Conservation (phyloP, 2,888 invertebrate species). For the Brassicogethes aeneus region DNA sequence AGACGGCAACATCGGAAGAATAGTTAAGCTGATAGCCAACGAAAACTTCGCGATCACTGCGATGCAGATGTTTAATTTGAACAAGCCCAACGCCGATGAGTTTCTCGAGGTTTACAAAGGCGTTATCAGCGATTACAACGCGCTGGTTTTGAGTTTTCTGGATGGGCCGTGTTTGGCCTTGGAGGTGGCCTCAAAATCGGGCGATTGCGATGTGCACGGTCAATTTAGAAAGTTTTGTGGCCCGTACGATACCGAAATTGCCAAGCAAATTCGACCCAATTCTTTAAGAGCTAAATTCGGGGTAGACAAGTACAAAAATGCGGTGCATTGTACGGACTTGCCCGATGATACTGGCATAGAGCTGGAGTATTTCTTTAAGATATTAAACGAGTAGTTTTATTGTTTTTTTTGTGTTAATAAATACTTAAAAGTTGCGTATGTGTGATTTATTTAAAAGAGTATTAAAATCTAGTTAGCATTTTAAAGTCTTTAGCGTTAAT, state of each 20-base stretch:
- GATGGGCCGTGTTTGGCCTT: conserved; percentile 81
- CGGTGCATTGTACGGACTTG: conserved; percentile 88
- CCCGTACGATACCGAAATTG: conserved; percentile 87
- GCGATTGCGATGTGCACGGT: conserved; percentile 48
- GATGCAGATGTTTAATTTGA: conserved; percentile 69
- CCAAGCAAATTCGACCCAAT: conserved; percentile 71
- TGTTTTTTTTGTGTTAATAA: no score
- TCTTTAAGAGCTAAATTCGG: conserved; percentile 82
- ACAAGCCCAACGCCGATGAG: conserved; percentile 77
- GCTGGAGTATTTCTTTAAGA: conserved; percentile 73
- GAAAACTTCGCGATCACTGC: conserved; percentile 68
- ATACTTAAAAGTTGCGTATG: no score
- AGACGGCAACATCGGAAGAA: conserved; percentile 62
- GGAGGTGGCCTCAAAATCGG: conserved; percentile 62
- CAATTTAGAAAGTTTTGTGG: conserved; percentile 80
- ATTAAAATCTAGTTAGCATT: no score
- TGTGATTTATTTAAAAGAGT: no score
- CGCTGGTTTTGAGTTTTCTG: conserved; percentile 75
- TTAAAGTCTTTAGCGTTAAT: no score
- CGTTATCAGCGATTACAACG: conserved; percentile 66
- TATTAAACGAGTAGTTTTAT: conserved; percentile 37
- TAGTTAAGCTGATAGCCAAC: conserved; percentile 63
- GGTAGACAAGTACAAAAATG: conserved; percentile 72
- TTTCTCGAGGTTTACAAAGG: conserved; percentile 92
- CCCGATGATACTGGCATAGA: conserved; percentile 80